Evolutionary conservation across 2,113 vertebrate genomes (phyloP).

Genomic region (Bubo blakistoni): DNA sequence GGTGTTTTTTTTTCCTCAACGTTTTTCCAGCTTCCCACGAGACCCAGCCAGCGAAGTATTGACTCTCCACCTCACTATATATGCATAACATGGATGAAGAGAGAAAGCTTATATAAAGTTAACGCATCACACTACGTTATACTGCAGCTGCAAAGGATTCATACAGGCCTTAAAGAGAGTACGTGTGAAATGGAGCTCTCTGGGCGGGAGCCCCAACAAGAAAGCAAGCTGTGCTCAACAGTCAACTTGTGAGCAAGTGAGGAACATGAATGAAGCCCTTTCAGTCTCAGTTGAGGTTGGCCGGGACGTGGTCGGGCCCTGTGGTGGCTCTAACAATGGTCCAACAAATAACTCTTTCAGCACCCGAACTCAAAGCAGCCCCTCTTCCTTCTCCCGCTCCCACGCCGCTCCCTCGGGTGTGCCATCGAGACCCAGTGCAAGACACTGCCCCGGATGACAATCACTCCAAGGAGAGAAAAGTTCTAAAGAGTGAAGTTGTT

Average conservation of each 20-base stretch:
- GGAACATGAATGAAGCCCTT: background rate
- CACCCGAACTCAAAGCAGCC: background rate
- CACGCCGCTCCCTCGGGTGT: fast-evolving
- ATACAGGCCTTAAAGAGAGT: background rate
- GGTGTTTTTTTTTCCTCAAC: background rate
- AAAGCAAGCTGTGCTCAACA: background rate
- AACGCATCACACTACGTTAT: background rate
- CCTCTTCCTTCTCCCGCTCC: background rate
- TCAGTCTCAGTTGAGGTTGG: background rate
- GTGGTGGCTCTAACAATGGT: background rate
- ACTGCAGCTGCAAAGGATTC: background rate
- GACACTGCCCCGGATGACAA: fast-evolving
- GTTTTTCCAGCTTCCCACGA: fast-evolving
- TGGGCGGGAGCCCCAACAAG: background rate
- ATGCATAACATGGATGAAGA: too few species aligned
- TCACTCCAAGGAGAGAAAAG: background rate
- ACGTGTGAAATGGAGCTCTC: background rate
- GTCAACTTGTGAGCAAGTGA: background rate
- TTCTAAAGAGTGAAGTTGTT: background rate
- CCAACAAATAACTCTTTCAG: background rate
- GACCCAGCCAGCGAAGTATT: background rate
- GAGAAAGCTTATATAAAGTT: background rate
- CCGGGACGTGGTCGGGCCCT: background rate
- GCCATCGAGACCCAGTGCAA: background rate
- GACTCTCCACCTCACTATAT: background rate